Evolutionary conservation across 2,113 vertebrate genomes (phyloP), one percentile per base, ranked within the genome.

Genomic region (Ophiodon elongatus): DNA sequence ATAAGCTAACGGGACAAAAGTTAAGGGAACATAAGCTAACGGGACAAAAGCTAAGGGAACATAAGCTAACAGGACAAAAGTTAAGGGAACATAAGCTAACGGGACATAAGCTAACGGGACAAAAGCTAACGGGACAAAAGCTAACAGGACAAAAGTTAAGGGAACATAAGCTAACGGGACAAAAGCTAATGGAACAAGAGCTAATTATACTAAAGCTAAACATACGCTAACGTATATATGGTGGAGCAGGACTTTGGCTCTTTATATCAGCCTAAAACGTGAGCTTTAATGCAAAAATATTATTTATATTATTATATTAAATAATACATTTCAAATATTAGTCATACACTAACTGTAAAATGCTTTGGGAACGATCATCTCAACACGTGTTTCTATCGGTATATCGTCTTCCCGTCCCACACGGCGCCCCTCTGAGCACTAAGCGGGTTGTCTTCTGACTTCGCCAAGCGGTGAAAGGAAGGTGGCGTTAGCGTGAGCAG

Each of bases 401-500:
- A 63, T 15, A 29, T 33, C 8, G 27, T 54, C 4, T 9, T 59
- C 4, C 41, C n/a, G 43, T 41, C 69, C n/a, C 35, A 64, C 2
- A 4, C 35, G 4, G 43, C 0, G 8, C 27, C 54, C 52, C 25
- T 57, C 15, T 45, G 13, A 68, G 52, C 25, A 43, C 52, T 50
- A 6, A 23, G 54, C 0, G 1, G 25, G 4, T 15, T 31, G 17
- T 33, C 23, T 69, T 43, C 43, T 59, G 71, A 74, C 47, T 88
- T 73, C 63, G 47, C 35, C 11, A 56, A 80, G 73, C 79, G 90
- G 70, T 90, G 88, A 89, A 83, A 83, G 76, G 84, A 90, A 86
- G 86, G 85, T 60, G 79, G 77, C 11, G 4, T 86, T 88, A 85
- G 85, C 86, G 81, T 87, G 86, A 88, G 73, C 87, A 87, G 85